Conservation (phyloP, 1,140 invertebrate species). For the Oreohelix idahoensis region DNA sequence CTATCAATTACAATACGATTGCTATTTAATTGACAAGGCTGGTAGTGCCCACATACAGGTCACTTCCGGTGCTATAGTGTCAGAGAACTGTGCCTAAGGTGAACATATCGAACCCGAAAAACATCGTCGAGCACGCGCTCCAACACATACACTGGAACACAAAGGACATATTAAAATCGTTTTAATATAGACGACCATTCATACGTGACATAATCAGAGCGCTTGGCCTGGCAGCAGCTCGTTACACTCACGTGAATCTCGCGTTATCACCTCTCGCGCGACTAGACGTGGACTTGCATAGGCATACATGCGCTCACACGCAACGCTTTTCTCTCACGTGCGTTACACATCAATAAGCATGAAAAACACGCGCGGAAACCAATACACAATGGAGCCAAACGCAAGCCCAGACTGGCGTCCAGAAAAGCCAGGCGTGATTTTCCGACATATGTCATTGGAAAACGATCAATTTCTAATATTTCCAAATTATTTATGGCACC, state of each 20-base stretch:
- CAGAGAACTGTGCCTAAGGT: too few relatives aligned
- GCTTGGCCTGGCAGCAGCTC: not conserved
- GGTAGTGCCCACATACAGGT: too few relatives aligned
- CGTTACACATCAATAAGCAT: not conserved
- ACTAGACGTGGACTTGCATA: not conserved
- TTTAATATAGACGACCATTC: not conserved
- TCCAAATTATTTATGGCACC: not conserved
- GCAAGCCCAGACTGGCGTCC: too few relatives aligned
- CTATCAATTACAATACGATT: too few relatives aligned
- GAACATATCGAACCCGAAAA: too few relatives aligned
- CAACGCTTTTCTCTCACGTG: slow-evolving; percentile 17
- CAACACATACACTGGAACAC: not conserved
- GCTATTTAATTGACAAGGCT: too few relatives aligned
- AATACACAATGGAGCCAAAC: not conserved
- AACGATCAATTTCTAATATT: slow-evolving; percentile 13
- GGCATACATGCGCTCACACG: not conserved
- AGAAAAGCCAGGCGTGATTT: not conserved
- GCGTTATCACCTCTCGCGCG: not conserved
- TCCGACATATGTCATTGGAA: not conserved
- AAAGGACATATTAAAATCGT: slow-evolving; percentile 6
- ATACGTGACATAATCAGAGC: not conserved
- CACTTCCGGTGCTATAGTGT: too few relatives aligned
- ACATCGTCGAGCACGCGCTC: not conserved
- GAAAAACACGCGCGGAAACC: not conserved
- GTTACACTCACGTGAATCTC: not conserved